Conservation (phyloP, 1,140 invertebrate species). For the Colletes latitarsis region DNA sequence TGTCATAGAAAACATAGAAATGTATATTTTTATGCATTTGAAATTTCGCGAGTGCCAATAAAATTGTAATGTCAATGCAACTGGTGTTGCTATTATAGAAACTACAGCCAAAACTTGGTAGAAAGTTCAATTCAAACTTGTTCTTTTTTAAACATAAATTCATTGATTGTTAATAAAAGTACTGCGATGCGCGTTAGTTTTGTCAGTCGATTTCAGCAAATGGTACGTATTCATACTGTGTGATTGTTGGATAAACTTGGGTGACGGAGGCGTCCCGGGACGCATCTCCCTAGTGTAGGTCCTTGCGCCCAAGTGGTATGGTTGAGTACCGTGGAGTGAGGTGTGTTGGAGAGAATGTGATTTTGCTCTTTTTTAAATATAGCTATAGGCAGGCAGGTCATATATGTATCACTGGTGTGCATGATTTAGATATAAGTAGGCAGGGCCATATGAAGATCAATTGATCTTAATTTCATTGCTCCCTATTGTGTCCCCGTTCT, state of each 20-base stretch:
- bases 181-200: neutral
- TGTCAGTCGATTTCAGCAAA: slow-evolving; percentile 14
- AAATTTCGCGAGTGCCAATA: no score
- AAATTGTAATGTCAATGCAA: no score
- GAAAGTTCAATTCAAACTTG: no score
- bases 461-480: neutral
- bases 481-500: no score
- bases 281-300: slow-evolving; percentile 8
- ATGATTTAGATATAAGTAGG: slow-evolving; percentile 10
- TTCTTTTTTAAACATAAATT: no score
- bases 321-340: slow-evolving; percentile 7
- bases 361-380: neutral
- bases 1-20: no score
- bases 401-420: slow-evolving; percentile 6
- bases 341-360: neutral
- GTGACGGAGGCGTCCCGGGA: slow-evolving; percentile 14
- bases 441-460: no score
- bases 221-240: slow-evolving; percentile 1
- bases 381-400: slow-evolving; percentile 6
- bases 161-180: no score
- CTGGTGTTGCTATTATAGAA: no score
- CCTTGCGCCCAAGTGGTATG: slow-evolving; percentile 9
- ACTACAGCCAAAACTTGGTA: no score
- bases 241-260: neutral
- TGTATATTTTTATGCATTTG: no score